phyloP scores from a whole-genome alignment of 2,888 invertebrate genomes.

The Amphiduros pacificus region DNA sequence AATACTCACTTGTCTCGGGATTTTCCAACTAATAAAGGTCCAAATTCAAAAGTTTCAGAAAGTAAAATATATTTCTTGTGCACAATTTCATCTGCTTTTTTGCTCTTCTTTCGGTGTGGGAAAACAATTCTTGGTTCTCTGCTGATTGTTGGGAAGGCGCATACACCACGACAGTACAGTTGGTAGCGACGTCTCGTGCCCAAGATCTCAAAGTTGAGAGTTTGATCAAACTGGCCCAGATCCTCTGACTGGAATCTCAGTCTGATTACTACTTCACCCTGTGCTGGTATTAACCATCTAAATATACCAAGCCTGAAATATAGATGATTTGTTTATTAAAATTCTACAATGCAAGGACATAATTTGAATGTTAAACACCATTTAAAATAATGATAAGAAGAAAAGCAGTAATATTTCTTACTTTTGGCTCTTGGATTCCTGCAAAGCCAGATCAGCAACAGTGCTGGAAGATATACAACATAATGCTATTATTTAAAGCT shows the following conservation, averaged over 20 bases:
- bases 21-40: constrained; percentile 59
- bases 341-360: no score
- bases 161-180: constrained; percentile 58
- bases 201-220: constrained; percentile 59
- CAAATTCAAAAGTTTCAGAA: constrained; percentile 58
- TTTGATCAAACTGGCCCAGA: constrained; percentile 60
- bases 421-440: constrained; percentile 10
- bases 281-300: constrained; percentile 58
- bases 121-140: constrained; percentile 60
- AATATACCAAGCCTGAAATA: constrained; percentile 48
- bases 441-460: constrained; percentile 3
- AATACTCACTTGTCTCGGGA: constrained; percentile 52
- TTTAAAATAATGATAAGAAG: no score
- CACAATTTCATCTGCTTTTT: constrained; percentile 54
- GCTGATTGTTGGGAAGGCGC: constrained; percentile 59
- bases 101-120: constrained; percentile 56
- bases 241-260: constrained; percentile 58
- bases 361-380: no score
- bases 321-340: neutral
- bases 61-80: constrained; percentile 57
- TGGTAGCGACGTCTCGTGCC: constrained; percentile 58
- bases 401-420: neutral
- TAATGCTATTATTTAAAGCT: no score
- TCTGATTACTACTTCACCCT: constrained; percentile 50
- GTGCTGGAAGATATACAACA: no score